Evolutionary conservation across 2,888 invertebrate species (phyloP), one percentile per base, ranked within the genome.

Genomic region (Lissocephala sabroskyi): DNA sequence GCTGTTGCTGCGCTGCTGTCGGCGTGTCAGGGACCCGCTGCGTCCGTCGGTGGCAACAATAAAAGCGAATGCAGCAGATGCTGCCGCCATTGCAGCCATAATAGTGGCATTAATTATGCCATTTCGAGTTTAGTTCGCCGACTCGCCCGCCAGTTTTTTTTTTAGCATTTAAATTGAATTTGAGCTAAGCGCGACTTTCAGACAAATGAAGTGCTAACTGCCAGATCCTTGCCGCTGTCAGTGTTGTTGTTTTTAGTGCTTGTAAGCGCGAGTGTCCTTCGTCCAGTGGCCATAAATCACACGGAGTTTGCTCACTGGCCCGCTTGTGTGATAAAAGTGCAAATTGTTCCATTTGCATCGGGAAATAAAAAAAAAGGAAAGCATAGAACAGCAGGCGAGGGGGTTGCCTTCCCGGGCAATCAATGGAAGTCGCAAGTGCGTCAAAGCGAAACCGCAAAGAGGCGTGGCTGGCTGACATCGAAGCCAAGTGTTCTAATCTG

Each of bases 151-250:
- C 23, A 23, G 23, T 23, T 23, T 23, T 23, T 7, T 23, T 53
- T 30, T 49, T 19, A 39, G 46, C 52, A 68, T 73, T 77, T 58
- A 62, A 68, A 70, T 70, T 62, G 59, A 66, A 35, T 35, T 52
- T 74, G 59, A 39, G 49, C 45, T 51, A 54, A 29, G 40, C 49
- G 57, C 51, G 70, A 75, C 71, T 17, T 35, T 32, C 2, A 10
- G 35, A 71, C 71, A 71, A 78, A 71, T 78, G 75, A 75, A 71
- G 66, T 71, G 78, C 51, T 63, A 74, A 65, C 78, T 74, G 77
- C 56, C 75, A 74, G n/a, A n/a, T n/a, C n/a, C n/a, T n/a, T n/a
- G n/a, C n/a, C n/a, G n/a, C n/a, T n/a, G n/a, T n/a, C n/a, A n/a
- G n/a, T n/a, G n/a, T n/a, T n/a, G n/a, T n/a, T n/a, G n/a, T n/a